A percentile compares a stretch with the other conserved stretches of the same genome.
Conservation (phyloP, 2,113 vertebrate species). For the Sardina pilchardus region DNA sequence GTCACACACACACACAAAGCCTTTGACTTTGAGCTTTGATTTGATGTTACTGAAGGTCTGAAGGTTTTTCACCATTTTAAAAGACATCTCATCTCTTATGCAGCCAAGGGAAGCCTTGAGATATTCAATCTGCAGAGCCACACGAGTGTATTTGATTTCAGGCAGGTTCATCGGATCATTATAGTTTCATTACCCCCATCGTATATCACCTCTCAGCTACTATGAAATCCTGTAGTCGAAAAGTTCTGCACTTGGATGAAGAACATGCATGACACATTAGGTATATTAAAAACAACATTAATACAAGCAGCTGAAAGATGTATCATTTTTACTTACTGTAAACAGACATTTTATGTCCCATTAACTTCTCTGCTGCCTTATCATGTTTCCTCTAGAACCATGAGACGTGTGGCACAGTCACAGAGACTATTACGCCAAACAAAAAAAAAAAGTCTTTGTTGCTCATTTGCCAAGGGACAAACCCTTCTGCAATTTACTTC, state of each 20-base stretch:
- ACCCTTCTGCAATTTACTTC: constrained; percentile 23
- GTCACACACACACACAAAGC: constrained; percentile 52
- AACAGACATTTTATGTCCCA: not conserved
- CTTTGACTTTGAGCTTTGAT: constrained; percentile 46
- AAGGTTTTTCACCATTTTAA: constrained; percentile 31
- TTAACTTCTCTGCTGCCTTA: not conserved
- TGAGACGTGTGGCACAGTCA: not conserved
- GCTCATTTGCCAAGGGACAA: constrained; percentile 1
- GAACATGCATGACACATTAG: not conserved
- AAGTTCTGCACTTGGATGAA: not conserved
- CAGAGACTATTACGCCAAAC: constrained; percentile 12
- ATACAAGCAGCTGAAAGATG: not conserved
- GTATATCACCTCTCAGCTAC: constrained; percentile 44
- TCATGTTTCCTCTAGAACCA: not conserved
- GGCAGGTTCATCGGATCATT: constrained; percentile 66
- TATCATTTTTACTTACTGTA: not conserved
- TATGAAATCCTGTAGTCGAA: constrained; percentile 26
- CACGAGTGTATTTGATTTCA: constrained; percentile 64
- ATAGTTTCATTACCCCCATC: constrained; percentile 68
- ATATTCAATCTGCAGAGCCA: constrained; percentile 67
- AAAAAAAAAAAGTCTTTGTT: constrained; percentile 22
- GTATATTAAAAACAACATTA: not conserved
- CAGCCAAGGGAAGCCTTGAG: constrained; percentile 64
- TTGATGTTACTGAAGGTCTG: constrained; percentile 52
- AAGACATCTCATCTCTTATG: constrained; percentile 58